These are phyloP conservation scores for Asobara japonica DNA, from an alignment of 1,140 invertebrate species.

Conservation along the genomic window DNA sequence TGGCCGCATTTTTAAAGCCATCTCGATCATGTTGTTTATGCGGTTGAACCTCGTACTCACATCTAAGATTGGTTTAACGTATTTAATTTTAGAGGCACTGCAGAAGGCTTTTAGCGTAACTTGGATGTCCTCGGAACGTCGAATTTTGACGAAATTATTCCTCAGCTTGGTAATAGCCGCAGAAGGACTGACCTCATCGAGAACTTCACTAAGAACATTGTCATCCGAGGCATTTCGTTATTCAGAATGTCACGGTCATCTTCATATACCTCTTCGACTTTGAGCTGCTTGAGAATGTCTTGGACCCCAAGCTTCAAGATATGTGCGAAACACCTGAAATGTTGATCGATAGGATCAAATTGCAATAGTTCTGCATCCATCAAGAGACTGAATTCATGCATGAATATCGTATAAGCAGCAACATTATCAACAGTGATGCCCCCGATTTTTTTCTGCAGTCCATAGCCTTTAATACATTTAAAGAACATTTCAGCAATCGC, in stretches of 20 bases:
- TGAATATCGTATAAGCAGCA: constrained; percentile 21
- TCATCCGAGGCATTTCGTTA: not conserved
- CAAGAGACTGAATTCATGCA: not conserved
- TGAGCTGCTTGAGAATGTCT: constrained; percentile 25
- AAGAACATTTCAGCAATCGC: constrained; percentile 53
- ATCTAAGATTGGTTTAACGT: too few species aligned
- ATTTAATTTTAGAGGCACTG: too few species aligned
- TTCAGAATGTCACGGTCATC: not conserved
- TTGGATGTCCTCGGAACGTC: too few species aligned
- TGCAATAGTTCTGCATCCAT: not conserved
- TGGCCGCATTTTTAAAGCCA: too few species aligned
- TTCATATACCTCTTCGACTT: constrained; percentile 16
- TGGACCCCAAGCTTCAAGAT: constrained; percentile 32
- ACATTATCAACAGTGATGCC: constrained; percentile 32
- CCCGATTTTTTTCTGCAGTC: constrained; percentile 26
- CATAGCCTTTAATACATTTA: constrained; percentile 29
- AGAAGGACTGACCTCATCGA: not conserved
- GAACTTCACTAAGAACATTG: not conserved
- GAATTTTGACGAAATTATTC: too few species aligned
- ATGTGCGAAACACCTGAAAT: constrained; percentile 31
- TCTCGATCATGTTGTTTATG: too few species aligned
- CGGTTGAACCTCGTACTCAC: too few species aligned
- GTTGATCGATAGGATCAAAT: constrained; percentile 27
- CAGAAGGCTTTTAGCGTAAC: too few species aligned
- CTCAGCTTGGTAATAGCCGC: too few species aligned